Base-by-base conservation (phyloP, 2,797 vertebrate genomes). In the Aplochiton taeniatus region DNA sequence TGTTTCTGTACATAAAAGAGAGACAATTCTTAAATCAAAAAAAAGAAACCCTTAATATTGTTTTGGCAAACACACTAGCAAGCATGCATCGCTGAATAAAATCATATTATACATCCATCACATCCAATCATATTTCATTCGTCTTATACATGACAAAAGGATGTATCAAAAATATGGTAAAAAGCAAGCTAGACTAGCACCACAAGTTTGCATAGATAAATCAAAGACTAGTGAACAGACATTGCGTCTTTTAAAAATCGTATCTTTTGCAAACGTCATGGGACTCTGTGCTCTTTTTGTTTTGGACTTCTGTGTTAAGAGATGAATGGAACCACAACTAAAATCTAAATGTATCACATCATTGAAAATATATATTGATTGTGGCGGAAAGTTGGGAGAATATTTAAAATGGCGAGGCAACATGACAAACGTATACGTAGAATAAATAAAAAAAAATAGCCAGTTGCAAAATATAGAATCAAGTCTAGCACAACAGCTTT, bases 51-150 rank as follows among this genome's bases (percentile, higher is more conserved):
- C 65, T 64, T 72, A 62, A 67, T 54, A 54, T 56, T 61, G 59
- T 62, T 62, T 64, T 42, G 76, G 62, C 69, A 76, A 73, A 71
- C 84, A 78, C 87, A 84, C 83, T 75, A 85, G 83, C 83, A 78
- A 65, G 64, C 83, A 84, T 85, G 76, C 72, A 61, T 31, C 31
- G 6, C 31, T 31, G 6, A 31, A 31, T 31, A 31, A 2, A 31
- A 16, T 75, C 77, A 47, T 51, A 20, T 43, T 56, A 67, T 66
- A 63, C 60, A 70, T 53, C 52, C 65, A 61, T 19, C 73, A 31
- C 53, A 58, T 62, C 10, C 9, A 55, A 63, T 52, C 51, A 72
- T 47, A 67, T 41, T 56, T 2, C 43, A 41, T 31, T 53, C 19
- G 58, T 17, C 60, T 18, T 65, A 66, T 64, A 70, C 51, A 54